Base-by-base conservation (phyloP, 2,888 invertebrate species). In the Acrocyrtus sp. region DNA sequence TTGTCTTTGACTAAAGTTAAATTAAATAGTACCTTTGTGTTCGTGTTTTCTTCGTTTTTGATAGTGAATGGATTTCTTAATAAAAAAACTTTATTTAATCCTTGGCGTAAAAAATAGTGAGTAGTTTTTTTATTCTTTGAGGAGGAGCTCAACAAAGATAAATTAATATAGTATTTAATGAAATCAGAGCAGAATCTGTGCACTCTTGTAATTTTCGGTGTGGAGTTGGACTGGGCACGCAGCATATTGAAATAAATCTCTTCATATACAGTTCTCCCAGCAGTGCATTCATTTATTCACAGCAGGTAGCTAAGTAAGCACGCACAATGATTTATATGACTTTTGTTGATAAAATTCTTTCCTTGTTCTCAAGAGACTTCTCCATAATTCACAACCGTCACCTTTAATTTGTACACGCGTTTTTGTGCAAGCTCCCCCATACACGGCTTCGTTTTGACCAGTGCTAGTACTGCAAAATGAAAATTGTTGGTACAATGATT, bases 381-480 rank as follows among this genome's bases (percentile, higher is more conserved):
- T 70, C 66, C 57, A 75, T 72, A 72, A 63, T 66, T 72, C 75
- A 70, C 43, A 70, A 66, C 56, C 53, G 75, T 75, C 75, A 70
- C 43, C 41, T 75, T 57, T 75, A 72, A 75, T 75, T 75, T 70
- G 72, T 67, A 51, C 61, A n/a, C n/a, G 6, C 34, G 5, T 34
- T 34, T 34, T 8, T 34, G 12, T 34, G 34, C 5, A 34, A 34
- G 34, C 47, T 47, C n/a, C n/a, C n/a, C n/a, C n/a, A n/a, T 43
- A 47, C 27, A 60, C 12, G 34, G 34, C 34, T 34, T 5, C 5
- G 34, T n/a, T n/a, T n/a, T n/a, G n/a, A n/a, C n/a, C n/a, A n/a
- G n/a, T n/a, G n/a, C n/a, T n/a, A n/a, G n/a, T n/a, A n/a, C n/a
- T n/a, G n/a, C n/a, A 61, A 34, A 54, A 29, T 26, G 21, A 50